These are phyloP conservation scores for Poeciliopsis paucimaculata DNA, from an alignment of 2,797 vertebrate species.

Conservation along the genomic window DNA sequence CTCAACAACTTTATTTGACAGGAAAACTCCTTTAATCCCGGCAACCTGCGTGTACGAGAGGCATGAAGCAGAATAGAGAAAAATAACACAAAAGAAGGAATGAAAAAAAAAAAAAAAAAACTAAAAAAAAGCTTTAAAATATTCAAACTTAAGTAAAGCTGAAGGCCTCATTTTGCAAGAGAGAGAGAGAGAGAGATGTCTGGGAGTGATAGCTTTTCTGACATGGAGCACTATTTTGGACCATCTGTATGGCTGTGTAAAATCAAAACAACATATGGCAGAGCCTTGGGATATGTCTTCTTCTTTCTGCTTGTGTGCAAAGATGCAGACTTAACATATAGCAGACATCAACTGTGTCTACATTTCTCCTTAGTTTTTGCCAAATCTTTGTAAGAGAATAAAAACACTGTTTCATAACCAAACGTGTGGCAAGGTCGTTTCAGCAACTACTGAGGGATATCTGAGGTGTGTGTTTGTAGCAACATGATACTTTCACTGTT, in stretches of 20 bases:
- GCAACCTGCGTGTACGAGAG: slow-evolving; percentile 90
- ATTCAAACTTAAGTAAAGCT: slow-evolving; percentile 77
- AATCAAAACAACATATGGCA: slow-evolving; percentile 78
- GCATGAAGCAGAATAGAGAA: slow-evolving; percentile 28
- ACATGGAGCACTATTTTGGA: slow-evolving; percentile 78
- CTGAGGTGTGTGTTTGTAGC: slow-evolving; percentile 41
- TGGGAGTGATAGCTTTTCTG: slow-evolving; percentile 71
- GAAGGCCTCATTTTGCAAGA: slow-evolving; percentile 63
- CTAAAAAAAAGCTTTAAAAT: slow-evolving; percentile 37
- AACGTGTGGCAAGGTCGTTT: slow-evolving; percentile 47
- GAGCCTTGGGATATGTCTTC: slow-evolving; percentile 69
- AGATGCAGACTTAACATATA: slow-evolving; percentile 38
- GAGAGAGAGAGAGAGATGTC: slow-evolving; percentile 49
- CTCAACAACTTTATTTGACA: slow-evolving; percentile 98
- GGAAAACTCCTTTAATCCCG: slow-evolving; percentile 99
- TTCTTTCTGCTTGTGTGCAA: slow-evolving; percentile 59
- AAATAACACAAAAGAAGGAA: slow-evolving; percentile 48
- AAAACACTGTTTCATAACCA: slow-evolving; percentile 13
- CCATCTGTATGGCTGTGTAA: slow-evolving; percentile 73
- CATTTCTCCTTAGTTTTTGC: slow-evolving; percentile 27
- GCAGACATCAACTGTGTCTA: slow-evolving; percentile 25
- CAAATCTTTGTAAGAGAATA: slow-evolving; percentile 19
- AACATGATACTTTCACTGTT: slow-evolving; percentile 59
- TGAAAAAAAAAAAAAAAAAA: not conserved
- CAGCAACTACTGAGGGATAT: slow-evolving; percentile 57